A percentile compares a stretch with the other conserved stretches of the same genome.
Evolutionary conservation across 2,797 vertebrate genomes (phyloP).

Genomic region (Pteronotus mesoamericanus): DNA sequence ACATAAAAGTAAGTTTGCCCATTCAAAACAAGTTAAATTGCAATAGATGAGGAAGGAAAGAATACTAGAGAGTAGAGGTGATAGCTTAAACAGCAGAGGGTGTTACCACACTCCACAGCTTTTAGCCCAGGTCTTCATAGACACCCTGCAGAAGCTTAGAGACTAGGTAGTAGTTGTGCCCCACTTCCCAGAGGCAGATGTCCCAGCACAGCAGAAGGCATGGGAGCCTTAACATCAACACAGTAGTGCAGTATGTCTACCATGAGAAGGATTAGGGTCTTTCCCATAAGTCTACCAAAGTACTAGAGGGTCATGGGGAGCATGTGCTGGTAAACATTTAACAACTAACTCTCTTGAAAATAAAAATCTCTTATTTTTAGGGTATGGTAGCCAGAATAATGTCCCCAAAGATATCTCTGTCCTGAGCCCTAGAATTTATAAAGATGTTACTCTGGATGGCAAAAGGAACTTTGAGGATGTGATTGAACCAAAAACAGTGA

Average conservation of each 20-base stretch:
- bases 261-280: not conserved
- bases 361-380: not conserved
- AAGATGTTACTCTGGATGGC: not conserved
- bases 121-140: not conserved
- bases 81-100: not conserved
- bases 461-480: not conserved
- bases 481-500: not conserved
- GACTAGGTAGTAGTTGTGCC: rapidly evolving
- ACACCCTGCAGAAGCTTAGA: not conserved
- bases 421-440: not conserved
- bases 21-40: not conserved
- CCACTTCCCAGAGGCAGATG: not conserved
- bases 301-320: not conserved
- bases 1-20: not conserved
- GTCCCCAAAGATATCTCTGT: not conserved
- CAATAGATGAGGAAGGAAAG: not conserved
- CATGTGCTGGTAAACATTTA: not conserved
- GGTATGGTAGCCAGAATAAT: not conserved
- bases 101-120: rapidly evolving
- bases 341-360: not conserved
- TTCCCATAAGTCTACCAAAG: not conserved
- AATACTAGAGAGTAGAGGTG: not conserved
- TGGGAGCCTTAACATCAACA: not conserved
- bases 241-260: rapidly evolving
- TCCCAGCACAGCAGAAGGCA: not conserved